These are phyloP conservation scores for Chionomys nivalis DNA, from an alignment of 2,113 vertebrate genomes.

Conservation along the genomic window DNA sequence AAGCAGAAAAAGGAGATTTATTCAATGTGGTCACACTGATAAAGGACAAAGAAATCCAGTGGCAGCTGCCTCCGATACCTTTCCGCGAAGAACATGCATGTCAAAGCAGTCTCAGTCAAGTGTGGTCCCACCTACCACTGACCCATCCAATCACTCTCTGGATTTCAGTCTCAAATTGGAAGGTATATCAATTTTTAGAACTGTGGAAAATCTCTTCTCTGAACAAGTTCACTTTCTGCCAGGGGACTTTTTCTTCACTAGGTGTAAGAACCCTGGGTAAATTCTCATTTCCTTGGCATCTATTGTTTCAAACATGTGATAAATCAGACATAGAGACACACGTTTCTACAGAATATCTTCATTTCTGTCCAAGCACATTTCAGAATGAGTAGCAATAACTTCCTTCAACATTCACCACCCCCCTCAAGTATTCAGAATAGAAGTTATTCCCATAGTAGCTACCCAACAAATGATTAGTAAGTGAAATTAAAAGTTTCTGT, in stretches of 20 bases:
- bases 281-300: neutral
- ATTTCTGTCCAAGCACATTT: neutral
- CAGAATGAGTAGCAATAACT: slow-evolving; percentile 8
- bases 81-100: neutral
- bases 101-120: neutral
- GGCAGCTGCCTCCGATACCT: neutral
- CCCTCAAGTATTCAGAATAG: slow-evolving; percentile 5
- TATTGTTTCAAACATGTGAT: neutral
- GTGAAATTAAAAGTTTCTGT: slow-evolving; percentile 20
- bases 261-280: neutral
- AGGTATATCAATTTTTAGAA: neutral
- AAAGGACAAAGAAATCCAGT: neutral
- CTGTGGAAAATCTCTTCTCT: neutral
- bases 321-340: neutral
- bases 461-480: slow-evolving; percentile 5
- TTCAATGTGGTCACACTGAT: neutral
- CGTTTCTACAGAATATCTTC: neutral
- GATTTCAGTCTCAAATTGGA: neutral
- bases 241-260: neutral
- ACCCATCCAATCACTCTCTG: neutral
- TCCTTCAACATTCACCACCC: neutral
- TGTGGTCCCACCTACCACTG: neutral
- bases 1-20: neutral
- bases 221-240: neutral
- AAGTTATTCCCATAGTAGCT: neutral